Evolutionary conservation across 2,888 invertebrate species (phyloP).

Genomic region (Thereva nobilitata): DNA sequence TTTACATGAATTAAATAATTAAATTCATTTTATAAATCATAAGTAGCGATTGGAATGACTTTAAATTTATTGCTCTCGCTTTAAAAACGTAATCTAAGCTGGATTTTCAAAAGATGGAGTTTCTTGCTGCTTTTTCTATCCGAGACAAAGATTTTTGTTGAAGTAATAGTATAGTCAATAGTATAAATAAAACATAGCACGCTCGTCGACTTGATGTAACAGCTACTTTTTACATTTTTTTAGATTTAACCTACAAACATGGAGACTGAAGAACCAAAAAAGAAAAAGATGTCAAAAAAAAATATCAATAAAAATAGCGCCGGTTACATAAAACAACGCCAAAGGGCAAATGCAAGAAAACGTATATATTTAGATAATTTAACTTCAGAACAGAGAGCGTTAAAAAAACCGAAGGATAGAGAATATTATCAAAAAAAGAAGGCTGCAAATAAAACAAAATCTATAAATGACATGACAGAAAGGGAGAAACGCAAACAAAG

Average conservation of each 20-base stretch:
- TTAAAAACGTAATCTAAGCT: constrained; percentile 2
- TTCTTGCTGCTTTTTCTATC: constrained; percentile 2
- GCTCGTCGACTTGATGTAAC: constrained; percentile 2
- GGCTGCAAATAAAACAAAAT: background rate
- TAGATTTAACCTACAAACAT: constrained; percentile 1
- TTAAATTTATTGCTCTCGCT: constrained; percentile 2
- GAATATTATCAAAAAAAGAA: background rate
- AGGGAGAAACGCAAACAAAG: background rate
- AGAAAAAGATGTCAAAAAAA: no score
- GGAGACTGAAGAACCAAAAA: constrained; percentile 3
- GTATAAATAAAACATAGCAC: constrained; percentile 1
- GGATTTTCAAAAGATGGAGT: constrained; percentile 4
- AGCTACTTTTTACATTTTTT: constrained; percentile 6
- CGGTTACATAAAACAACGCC: no score
- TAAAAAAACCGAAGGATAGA: no score
- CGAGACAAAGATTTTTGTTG: constrained; percentile 2
- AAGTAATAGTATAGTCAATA: background rate
- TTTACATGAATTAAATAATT: constrained; percentile 1
- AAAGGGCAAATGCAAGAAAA: no score
- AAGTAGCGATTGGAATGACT: constrained; percentile 1
- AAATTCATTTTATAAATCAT: constrained; percentile 5
- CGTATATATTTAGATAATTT: no score
- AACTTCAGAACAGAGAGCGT: no score
- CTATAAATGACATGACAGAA: background rate
- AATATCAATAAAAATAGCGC: no score